Evolutionary conservation across 1,140 invertebrate species (phyloP), one percentile per base, ranked within the genome.

Genomic region (Trachymyrmex cornetzi): DNA sequence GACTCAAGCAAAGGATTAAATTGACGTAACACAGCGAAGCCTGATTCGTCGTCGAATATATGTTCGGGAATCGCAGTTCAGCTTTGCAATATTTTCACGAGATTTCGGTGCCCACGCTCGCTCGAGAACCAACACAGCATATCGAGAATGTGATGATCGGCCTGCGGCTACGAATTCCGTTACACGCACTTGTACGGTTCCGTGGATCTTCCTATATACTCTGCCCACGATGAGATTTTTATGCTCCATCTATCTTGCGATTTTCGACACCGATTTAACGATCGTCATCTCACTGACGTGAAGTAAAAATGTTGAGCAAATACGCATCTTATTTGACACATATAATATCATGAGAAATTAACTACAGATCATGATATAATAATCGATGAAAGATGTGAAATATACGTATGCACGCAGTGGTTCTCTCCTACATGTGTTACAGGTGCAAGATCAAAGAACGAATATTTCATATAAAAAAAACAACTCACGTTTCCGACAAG

Each of bases 121-220:
- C 22, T 57, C 80, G 86, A 87, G 90, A 91, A 79, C 75, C 74
- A 74, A 84, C 75, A 44, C 77, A 27, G 81, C 66, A 59, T 77
- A 88, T 88, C 86, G 92, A 91, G 91, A 93, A 93, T 93, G 92
- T 80, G 90, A 77, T 86, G 87, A 82, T 92, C 87, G 63, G 87
- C 88, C 92, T 75, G 77, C 85, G 93, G 93, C 93, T 87, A 94
- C 89, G 89, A 93, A 94, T 93, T 94, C 93, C 93, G 93, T 94
- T 94, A 94, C 89, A 82, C 88, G 91, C 93, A 92, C 92, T 93
- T 93, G 91, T 92, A 91, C 64, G 87, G 86, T 72, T 90, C 85
- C 89, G 57, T 74, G 71, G 55, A 81, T 88, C 81, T 72, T 71
- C 74, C 66, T 66, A 38, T 66, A 38, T 34, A 53, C 64, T 72